Conservation (phyloP, 2,888 invertebrate genomes). For the Cremastinae sp. region DNA sequence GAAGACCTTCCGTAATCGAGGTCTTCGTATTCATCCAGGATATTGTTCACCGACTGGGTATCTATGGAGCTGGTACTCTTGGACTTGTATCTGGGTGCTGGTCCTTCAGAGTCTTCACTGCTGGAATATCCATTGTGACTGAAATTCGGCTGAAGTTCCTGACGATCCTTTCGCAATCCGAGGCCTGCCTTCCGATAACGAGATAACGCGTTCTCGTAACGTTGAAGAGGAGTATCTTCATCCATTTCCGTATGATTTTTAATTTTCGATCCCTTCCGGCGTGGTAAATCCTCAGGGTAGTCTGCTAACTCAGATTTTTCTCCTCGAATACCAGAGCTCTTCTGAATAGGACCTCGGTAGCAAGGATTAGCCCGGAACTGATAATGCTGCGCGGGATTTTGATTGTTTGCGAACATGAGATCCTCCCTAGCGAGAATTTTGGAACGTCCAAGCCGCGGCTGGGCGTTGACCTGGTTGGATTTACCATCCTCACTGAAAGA, state of each 20-base stretch:
- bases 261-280: slow-evolving; percentile 22
- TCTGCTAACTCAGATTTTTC: slow-evolving; percentile 36
- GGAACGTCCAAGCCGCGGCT: slow-evolving; percentile 57
- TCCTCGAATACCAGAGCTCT: slow-evolving; percentile 5
- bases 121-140: slow-evolving; percentile 69
- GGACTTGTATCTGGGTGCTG: slow-evolving; percentile 66
- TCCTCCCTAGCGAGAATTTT: slow-evolving; percentile 62
- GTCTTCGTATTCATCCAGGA: slow-evolving; percentile 75
- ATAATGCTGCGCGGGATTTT: slow-evolving; percentile 22
- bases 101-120: slow-evolving; percentile 72
- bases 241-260: slow-evolving; percentile 43
- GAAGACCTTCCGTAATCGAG: slow-evolving; percentile 71
- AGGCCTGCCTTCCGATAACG: slow-evolving; percentile 67
- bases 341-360: slow-evolving; percentile 34
- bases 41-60: slow-evolving; percentile 75
- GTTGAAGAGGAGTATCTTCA: slow-evolving; percentile 64
- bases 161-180: slow-evolving; percentile 52
- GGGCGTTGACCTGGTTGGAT: slow-evolving; percentile 46
- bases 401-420: slow-evolving; percentile 55
- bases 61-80: slow-evolving; percentile 76
- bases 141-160: slow-evolving; percentile 62
- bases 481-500: slow-evolving; percentile 69
- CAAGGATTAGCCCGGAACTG: slow-evolving; percentile 23
- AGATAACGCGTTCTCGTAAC: slow-evolving; percentile 67
- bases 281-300: slow-evolving; percentile 21